A percentile compares a stretch with the other conserved stretches of the same genome.
These are phyloP conservation scores for Scolopax rusticola DNA, from an alignment of 2,797 vertebrate genomes.

Conservation along the genomic window DNA sequence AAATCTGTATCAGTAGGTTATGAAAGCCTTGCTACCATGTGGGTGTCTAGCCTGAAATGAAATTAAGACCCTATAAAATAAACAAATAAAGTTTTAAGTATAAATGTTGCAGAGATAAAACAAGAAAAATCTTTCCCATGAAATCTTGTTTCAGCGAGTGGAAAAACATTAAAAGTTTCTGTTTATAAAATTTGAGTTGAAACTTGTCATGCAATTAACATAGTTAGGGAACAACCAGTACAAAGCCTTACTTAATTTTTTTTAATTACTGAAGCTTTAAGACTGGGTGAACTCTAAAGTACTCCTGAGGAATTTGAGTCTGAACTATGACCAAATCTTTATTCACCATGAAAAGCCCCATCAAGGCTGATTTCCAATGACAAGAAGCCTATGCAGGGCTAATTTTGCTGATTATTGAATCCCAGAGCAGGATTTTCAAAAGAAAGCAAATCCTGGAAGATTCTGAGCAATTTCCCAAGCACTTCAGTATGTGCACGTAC, in stretches of 20 bases:
- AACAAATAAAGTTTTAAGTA: not conserved
- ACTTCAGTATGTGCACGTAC: not conserved
- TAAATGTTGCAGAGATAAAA: not conserved
- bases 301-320: slow-evolving; percentile 24
- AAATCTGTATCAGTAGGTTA: not conserved
- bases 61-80: not conserved
- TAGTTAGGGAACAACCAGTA: not conserved
- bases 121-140: not conserved
- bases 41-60: not conserved
- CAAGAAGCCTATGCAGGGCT: slow-evolving; percentile 1
- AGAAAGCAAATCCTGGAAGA: slow-evolving; percentile 5
- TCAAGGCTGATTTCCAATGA: not conserved
- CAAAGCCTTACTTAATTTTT: slow-evolving; percentile 8
- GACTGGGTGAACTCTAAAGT: slow-evolving; percentile 3
- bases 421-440: not conserved
- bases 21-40: not conserved
- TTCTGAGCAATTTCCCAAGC: not conserved
- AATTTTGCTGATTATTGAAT: slow-evolving; percentile 25
- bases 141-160: not conserved
- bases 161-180: not conserved
- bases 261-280: not conserved
- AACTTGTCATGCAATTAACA: slow-evolving; percentile 45
- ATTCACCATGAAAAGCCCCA: slow-evolving; percentile 25
- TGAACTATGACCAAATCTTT: slow-evolving; percentile 42
- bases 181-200: slow-evolving; percentile 20